Evolutionary conservation across 2,888 invertebrate genomes (phyloP), one percentile per base, ranked within the genome.

Genomic region (Hedychridium roseum): DNA sequence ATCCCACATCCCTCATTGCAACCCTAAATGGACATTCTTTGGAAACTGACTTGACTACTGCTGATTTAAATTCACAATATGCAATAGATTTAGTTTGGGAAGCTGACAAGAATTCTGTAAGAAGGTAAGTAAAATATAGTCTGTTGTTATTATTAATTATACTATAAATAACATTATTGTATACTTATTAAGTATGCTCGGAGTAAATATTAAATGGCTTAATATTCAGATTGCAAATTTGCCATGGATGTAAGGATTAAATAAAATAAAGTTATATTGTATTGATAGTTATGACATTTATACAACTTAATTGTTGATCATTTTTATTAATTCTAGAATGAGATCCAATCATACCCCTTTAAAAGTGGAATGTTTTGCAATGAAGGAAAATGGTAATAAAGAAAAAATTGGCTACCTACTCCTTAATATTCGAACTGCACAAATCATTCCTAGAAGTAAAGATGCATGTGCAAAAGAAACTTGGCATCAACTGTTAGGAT

Each of bases 61-160:
- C 87, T 0, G 80, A 81, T 20, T 82, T 84, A 35, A 79, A 82
- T 43, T 87, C 88, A 1, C 78, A 83, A 32, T 90, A 90, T 71
- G 86, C 87, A 54, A 88, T 87, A 15, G 89, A 90, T 72, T 83
- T 91, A 43, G 85, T 90, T 39, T 92, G 91, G 91, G 90, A 91
- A 75, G 86, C 88, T 2, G 88, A 89, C 60, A 88, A 88, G 78
- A 83, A 84, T 60, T 83, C 85, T 49, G 82, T 91, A 58, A 83
- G 90, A 64, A 85, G 85, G 87, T 86, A 76, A 50, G 67, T 40
- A 43, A 31, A 4, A 31, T 31, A 32, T 32, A 30, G n/a, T n/a
- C n/a, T n/a, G 48, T 2, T 23, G 17, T 27, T 44, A 36, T 23
- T n/a, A 6, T 4, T n/a, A n/a, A n/a, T n/a, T n/a, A n/a, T n/a